Evolutionary conservation across 1,140 invertebrate genomes (phyloP).

Genomic region (Hydropsyche tenuis): DNA sequence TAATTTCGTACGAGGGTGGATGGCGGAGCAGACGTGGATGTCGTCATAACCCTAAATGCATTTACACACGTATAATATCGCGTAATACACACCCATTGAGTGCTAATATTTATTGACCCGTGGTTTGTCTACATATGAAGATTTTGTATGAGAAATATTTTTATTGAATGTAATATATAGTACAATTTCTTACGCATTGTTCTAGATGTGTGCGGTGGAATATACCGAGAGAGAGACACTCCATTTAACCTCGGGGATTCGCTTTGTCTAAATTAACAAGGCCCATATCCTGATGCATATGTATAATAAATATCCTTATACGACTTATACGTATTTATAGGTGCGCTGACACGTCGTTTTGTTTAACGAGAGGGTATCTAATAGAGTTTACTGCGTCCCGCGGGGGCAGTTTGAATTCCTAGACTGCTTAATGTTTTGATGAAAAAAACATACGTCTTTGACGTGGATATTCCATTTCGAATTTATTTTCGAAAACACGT

Average conservation of each 20-base stretch:
- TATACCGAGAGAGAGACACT: background rate
- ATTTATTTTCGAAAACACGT: too few species aligned
- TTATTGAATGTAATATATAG: too few species aligned
- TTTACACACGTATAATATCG: too few species aligned
- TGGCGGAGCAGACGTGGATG: background rate
- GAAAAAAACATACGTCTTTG: slow-evolving; percentile 6
- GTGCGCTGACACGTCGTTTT: slow-evolving; percentile 10
- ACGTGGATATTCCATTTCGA: too few species aligned
- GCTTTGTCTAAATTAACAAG: slow-evolving; percentile 27
- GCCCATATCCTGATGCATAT: background rate
- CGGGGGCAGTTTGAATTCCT: slow-evolving; percentile 32
- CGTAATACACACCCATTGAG: too few species aligned
- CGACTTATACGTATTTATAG: slow-evolving; percentile 24
- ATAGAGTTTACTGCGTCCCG: slow-evolving; percentile 25
- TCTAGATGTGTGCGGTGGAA: background rate
- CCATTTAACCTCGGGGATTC: slow-evolving; percentile 12
- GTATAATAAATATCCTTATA: background rate
- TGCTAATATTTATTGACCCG: too few species aligned
- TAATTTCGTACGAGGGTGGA: slow-evolving; percentile 31
- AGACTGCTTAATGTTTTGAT: slow-evolving; percentile 30
- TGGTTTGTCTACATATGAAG: too few species aligned
- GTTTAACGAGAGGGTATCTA: slow-evolving; percentile 21
- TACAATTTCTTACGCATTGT: too few species aligned
- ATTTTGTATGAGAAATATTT: too few species aligned
- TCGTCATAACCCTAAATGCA: background rate